Conservation (phyloP, 2,797 vertebrate genomes). For the Molothrus ater region DNA sequence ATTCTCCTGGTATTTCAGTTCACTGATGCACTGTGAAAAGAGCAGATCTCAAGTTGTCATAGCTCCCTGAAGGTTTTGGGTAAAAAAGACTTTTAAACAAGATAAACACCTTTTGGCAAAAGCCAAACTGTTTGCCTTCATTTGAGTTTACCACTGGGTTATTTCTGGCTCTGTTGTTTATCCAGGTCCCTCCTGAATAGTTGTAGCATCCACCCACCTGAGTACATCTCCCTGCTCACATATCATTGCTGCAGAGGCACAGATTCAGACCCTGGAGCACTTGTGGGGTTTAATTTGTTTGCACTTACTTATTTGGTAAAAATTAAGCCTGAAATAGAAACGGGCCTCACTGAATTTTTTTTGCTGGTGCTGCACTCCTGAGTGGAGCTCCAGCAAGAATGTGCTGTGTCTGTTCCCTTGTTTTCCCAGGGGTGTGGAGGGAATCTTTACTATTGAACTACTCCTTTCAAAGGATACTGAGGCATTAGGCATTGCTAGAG, state of each 20-base stretch:
- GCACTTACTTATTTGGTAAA: not conserved
- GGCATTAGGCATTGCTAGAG: not conserved
- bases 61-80: not conserved
- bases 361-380: not conserved
- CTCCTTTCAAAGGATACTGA: not conserved
- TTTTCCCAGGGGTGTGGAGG: not conserved
- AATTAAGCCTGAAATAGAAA: not conserved
- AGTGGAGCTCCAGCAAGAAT: not conserved
- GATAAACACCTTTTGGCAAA: not conserved
- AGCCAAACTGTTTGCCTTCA: slow-evolving; percentile 8
- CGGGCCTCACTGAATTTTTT: not conserved
- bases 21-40: not conserved
- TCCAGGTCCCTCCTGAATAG: not conserved
- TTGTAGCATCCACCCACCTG: not conserved
- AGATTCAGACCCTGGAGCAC: not conserved
- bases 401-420: not conserved
- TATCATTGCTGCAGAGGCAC: not conserved
- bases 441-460: not conserved
- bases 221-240: not conserved
- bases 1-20: not conserved
- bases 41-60: not conserved
- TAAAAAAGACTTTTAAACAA: not conserved
- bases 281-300: not conserved
- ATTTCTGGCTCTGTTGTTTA: slow-evolving; percentile 17
- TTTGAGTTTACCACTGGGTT: slow-evolving; percentile 1